phyloP scores from a whole-genome alignment of 2,797 vertebrate species.

The Anabacerthia variegaticeps region DNA sequence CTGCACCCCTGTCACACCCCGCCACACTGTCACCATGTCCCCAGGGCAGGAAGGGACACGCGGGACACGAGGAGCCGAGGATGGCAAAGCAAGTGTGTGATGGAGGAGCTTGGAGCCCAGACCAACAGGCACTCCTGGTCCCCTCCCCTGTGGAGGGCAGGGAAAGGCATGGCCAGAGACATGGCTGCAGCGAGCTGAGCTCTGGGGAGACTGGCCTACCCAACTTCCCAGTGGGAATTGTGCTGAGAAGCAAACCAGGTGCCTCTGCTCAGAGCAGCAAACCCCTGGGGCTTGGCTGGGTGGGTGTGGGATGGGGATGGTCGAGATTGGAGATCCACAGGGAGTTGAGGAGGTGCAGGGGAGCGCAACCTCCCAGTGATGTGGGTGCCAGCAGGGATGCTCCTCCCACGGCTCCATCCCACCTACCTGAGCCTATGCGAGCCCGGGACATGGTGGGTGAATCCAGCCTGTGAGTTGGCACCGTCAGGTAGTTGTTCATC shows the following conservation, averaged over 20 bases:
- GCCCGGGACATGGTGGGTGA: conserved; percentile 90
- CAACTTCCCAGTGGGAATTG: background rate
- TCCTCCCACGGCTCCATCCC: background rate
- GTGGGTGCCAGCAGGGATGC: rapidly evolving
- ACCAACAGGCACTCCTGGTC: rapidly evolving
- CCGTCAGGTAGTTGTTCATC: conserved; percentile 92
- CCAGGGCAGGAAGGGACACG: background rate
- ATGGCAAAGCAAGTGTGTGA: rapidly evolving
- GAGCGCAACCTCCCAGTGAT: rapidly evolving
- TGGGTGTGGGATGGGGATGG: rapidly evolving
- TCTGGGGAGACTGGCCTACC: rapidly evolving
- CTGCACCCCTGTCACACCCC: background rate
- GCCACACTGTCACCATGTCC: background rate
- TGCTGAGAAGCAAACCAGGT: rapidly evolving
- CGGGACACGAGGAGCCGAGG: background rate
- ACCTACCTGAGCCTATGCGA: conserved; percentile 89
- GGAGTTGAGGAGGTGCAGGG: background rate
- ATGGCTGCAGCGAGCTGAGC: background rate
- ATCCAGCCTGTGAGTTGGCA: conserved; percentile 85
- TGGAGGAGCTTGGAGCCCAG: background rate
- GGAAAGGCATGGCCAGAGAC: background rate
- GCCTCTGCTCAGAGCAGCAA: background rate
- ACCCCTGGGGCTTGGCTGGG: background rate
- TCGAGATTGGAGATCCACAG: rapidly evolving
- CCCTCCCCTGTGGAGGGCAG: too few species aligned